Base-by-base conservation (phyloP, 2,888 invertebrate genomes). In the Saturnia japonica region DNA sequence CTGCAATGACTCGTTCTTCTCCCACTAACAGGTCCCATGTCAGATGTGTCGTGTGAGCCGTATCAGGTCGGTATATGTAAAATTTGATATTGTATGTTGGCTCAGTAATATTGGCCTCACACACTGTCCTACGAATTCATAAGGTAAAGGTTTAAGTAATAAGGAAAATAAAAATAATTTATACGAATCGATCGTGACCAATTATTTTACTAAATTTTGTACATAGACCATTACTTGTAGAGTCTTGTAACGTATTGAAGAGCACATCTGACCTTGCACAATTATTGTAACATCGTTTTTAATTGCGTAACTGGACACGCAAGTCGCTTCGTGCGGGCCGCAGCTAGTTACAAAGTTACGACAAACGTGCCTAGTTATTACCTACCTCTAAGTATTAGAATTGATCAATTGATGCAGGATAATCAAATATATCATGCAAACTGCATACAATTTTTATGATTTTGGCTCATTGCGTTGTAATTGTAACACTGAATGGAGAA, bases 281-380 rank as follows among this genome's bases (percentile, higher is more conserved):
- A 80, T 76, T 76, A 74, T 74, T 75, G 73, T 71, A 77, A 74
- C 80, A 77, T 75, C 75, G 67, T 43, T 57, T n/a, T 80, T 78
- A 76, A 62, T 71, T 71, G 67, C 77, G 74, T 79, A 80, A 80
- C 74, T 79, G 80, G 78, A 75, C 79, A 78, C 72, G 69, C 72
- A 72, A 68, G 72, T 69, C 72, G 75, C 74, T 74, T 73, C 72
- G 72, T 72, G 57, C 70, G 40, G 40, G 11, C 64, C 64, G n/a
- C n/a, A 40, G 34, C 64, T 64, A 64, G 40, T 64, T n/a, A n/a
- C 64, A 64, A 64, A 40, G 40, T 64, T 64, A 64, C 64, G 64
- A 64, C 64, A 64, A 64, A 40, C 64, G 64, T 64, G 12, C 40
- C 64, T 64, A 64, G 64, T 19, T 64, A 40, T 64, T 40, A 64